Base-by-base conservation (phyloP, 1,140 invertebrate species). In the Papilio aristodemus region DNA sequence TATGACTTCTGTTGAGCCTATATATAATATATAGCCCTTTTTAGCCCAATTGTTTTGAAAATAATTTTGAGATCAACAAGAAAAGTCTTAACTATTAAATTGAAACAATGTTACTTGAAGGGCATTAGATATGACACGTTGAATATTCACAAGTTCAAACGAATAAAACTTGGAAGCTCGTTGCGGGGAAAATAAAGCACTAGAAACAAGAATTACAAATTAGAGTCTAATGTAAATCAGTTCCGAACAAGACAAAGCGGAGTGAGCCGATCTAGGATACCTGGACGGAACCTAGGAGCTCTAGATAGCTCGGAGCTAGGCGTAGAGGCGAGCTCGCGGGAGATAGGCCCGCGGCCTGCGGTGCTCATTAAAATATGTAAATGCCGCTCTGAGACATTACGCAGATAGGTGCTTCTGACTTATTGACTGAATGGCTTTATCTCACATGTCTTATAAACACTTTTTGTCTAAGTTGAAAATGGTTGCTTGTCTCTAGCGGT, bases 341-440 rank as follows among this genome's bases (percentile, higher is more conserved):
- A 83, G 85, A 87, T 87, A 87, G 84, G 81, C 76, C 76, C 69
- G 77, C 76, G 84, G 81, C 76, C 76, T 69, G 77, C 76, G 69
- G 70, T 78, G 83, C 86, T 90, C 88, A 90, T 90, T 90, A 90
- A 90, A 89, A 90, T 90, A 90, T 90, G 86, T 89, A 90, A 90
- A 90, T 89, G 79, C 72, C 71, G 70, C 75, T 64, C 77, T 73
- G 75, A 88, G 86, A 84, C 88, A 90, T 90, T 90, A 90, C 86
- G 84, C 77, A 86, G 88, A 90, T 89, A 89, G 86, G 83, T 87
- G 83, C 86, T 84, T 86, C 88, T 90, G 88, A 90, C 88, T 90
- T 89, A 90, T 90, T 90, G 88, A 87, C 86, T 88, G 85, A 84
- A 84, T 70, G 67, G 79, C 68, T 50, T 76, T 77, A 80, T 81